Conservation (phyloP, 2,113 vertebrate genomes). For the Chaetops frenatus region DNA sequence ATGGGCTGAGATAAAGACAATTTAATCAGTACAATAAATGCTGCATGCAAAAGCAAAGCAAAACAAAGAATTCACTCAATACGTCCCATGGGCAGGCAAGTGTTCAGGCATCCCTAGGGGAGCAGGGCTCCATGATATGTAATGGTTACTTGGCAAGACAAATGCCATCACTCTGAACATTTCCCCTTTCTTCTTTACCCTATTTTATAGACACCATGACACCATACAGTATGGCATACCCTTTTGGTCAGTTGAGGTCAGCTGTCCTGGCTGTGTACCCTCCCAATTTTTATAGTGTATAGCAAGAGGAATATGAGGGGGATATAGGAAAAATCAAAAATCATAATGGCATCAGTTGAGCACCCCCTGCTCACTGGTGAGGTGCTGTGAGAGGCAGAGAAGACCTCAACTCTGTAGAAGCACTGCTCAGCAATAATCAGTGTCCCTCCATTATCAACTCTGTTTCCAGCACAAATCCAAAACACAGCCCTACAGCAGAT, state of each 20-base stretch:
- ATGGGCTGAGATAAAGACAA: neutral
- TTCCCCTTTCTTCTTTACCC: too few species aligned
- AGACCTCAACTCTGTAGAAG: neutral
- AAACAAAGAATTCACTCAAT: neutral
- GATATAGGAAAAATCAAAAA: too few species aligned
- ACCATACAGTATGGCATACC: too few species aligned
- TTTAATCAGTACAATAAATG: neutral
- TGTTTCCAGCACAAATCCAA: neutral
- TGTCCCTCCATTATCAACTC: too few species aligned
- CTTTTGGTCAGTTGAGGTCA: neutral
- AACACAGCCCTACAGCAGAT: neutral
- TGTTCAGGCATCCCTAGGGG: neutral
- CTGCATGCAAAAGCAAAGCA: rapidly evolving
- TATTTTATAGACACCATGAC: neutral
- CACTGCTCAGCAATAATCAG: neutral
- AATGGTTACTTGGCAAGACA: neutral
- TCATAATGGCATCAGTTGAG: too few species aligned
- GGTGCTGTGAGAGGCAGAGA: neutral
- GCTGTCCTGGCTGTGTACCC: neutral
- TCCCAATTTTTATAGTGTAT: neutral
- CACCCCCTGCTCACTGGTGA: rapidly evolving
- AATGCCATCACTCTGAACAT: neutral
- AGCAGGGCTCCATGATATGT: neutral
- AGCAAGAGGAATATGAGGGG: too few species aligned
- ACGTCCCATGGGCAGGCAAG: neutral